Base-by-base conservation (phyloP, 2,797 vertebrate genomes). In the Onychomys leucogaster region DNA sequence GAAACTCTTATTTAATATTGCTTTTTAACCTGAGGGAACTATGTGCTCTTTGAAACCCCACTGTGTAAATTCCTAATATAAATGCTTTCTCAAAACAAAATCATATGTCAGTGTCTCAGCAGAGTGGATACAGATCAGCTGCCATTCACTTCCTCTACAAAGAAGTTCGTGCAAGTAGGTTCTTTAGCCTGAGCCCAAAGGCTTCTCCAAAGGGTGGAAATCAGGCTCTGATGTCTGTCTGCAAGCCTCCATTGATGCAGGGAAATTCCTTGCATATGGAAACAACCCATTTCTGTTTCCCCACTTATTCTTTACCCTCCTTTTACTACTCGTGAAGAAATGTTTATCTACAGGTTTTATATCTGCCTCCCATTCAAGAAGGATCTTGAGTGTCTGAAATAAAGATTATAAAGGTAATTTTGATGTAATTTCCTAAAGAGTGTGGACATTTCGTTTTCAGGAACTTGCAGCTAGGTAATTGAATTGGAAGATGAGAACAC, bases 1-100 rank as follows among this genome's bases (percentile, higher is more conserved):
- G 34, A 94, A 89, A 85, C 27, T 14, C 34, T 59, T 49, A 87
- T 87, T 94, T 90, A 76, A 29, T 94, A 92, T 71, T 59, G 82
- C 11, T 87, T 83, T 67, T 95, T 65, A 81, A 75, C 77, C 65
- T 76, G 37, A 94, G 57, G 41, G 34, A 93, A n/a, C n/a, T 81
- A 9, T 81, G 27, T 89, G 78, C 41, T 92, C 52, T 88, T 2
- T 92, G 67, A 81, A 87, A 88, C 63, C 43, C 69, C 63, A 32
- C 37, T 65, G 25, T 41, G 23, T 32, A 85, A 19, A 81, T 86
- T 46, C 3, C 71, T 32, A 85, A 2, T 69, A 4, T 23, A 92
- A 92, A 57, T 73, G 76, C 59, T n/a, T 25, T 80, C 71, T 92
- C 77, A 71, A n/a, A 94, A 63, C 59, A 83, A 34, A 82, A 61